Base-by-base conservation (phyloP, 2,888 invertebrate species). In the Diogma glabrata region DNA sequence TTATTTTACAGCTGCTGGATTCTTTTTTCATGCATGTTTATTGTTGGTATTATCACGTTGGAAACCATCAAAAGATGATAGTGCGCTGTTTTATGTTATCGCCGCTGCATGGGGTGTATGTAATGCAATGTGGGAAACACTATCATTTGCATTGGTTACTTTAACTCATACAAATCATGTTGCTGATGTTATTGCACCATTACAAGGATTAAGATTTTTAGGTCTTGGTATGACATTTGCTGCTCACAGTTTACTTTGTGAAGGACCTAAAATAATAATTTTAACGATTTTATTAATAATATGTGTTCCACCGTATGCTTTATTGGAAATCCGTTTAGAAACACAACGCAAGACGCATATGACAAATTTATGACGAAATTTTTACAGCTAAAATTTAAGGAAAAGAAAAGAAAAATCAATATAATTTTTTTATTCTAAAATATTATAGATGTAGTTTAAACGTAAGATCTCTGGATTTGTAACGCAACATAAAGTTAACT, bases 101-200 rank as follows among this genome's bases (percentile, higher is more conserved):
- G 84, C 87, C 3, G 87, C 88, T 0, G 84, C 87, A 0, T 89
- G 88, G 88, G 88, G 87, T 14, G 87, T 88, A 3, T 88, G 88
- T 67, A 87, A 87, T 51, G 84, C 86, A 17, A 81, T 88, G 57
- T 89, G 88, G 88, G 87, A 89, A 62, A 85, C 86, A 4, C 65
- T 78, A 19, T 64, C 74, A 49, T 72, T 70, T 45, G 66, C 69
- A n/a, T 56, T 70, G 52, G 63, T 70, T 38, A 69, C 70, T 4
- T 59, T 67, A 6, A 70, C 67, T 50, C 70, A 70, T 51, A 60
- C 65, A 57, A 64, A 65, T 60, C 72, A 66, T 59, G 67, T 69
- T n/a, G 59, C 60, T 4, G 64, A 67, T 51, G 63, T 67, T 4
- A 56, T 63, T 70, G 79, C 65, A 3, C 65, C 74, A 0, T 62